Evolutionary conservation across 2,113 vertebrate genomes (phyloP), one percentile per base, ranked within the genome.

Genomic region (Neolamprologus cancellatus): DNA sequence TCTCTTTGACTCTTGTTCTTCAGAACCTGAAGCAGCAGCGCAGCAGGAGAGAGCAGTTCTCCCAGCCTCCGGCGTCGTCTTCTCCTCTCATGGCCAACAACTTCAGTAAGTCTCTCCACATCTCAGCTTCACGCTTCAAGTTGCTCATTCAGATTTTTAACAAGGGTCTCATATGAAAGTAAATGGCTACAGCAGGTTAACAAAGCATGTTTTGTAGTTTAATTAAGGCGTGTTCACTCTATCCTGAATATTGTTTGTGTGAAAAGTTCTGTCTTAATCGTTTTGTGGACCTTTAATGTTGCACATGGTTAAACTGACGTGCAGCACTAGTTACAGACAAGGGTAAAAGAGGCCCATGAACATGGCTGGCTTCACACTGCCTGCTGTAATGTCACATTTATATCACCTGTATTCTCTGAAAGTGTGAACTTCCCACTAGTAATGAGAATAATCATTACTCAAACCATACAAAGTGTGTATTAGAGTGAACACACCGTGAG

Each of bases 21-120:
- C 85, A 99, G 98, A 99, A 98, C 89, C 96, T 99, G 88, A 99
- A 98, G 94, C 97, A 98, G 93, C 98, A 99, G 94, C 96, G 97
- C 61, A 98, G 95, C 88, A 97, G 98, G 79, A 96, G 97, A 93
- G 98, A 98, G 39, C 98, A 99, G 71, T 98, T 98, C 91, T 98
- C 98, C 41, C 97, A 96, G 81, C 91, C 97, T 6, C 97, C 97
- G 0, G 94, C 95, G 44, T 94, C 97, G 0, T 79, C 97, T 79
- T 95, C 97, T 78, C 96, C 97, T 32, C 92, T 97, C 5, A 95
- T 97, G 39, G 94, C 97, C 82, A 97, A 96, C 93, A 97, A 97
- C 90, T 95, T 98, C 88, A 97, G 98, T 98, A 95, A 96, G 97
- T 94, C 28, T 6, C 3, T 20, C 25, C 23, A 30, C 7, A 18